Evolutionary conservation across 2,113 vertebrate genomes (phyloP), one percentile per base, ranked within the genome.

Genomic region (Macquaria ambigua): DNA sequence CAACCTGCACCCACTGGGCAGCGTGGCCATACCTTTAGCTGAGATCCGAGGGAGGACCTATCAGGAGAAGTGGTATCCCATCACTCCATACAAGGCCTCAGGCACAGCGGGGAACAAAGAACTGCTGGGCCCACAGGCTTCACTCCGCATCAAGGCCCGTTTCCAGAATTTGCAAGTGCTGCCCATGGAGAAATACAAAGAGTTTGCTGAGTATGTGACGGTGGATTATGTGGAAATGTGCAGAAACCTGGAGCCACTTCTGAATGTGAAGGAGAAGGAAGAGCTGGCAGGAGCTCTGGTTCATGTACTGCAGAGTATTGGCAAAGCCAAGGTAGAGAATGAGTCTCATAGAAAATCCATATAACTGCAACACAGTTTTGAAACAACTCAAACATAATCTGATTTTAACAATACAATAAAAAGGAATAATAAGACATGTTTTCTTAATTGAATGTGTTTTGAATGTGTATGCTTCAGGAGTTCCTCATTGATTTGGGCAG

Each of bases 101-200:
- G 93, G 93, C 2, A 43, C 94, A 3, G 90, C 94, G 0, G 88
- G 93, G 1, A 84, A 67, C 41, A 96, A 96, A 72, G 94, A 95
- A 0, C 91, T 94, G 23, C 87, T 96, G 25, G 93, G 95, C 0
- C 82, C 84, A 0, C 91, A 96, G 20, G 96, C 97, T 0, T 95
- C 96, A 8, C 84, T 99, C 8, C 93, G 98, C 25, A 93, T 98
- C 5, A 97, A 96, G 6, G 95, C 96, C 50, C 95, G 96, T 37
- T 97, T 97, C 76, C 96, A 97, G 87, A 96, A 96, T 81, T 90
- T 98, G 90, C 93, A 92, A 21, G 97, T 99, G 77, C 89, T 97
- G 87, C 98, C 97, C 1, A 97, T 98, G 1, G 97, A 98, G 75
- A 96, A 95, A 75, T 99, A 99, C 93, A 99, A 99, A 88, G 97